phyloP scores from a whole-genome alignment of 1,140 invertebrate species.

The Aphaenogaster floridana region DNA sequence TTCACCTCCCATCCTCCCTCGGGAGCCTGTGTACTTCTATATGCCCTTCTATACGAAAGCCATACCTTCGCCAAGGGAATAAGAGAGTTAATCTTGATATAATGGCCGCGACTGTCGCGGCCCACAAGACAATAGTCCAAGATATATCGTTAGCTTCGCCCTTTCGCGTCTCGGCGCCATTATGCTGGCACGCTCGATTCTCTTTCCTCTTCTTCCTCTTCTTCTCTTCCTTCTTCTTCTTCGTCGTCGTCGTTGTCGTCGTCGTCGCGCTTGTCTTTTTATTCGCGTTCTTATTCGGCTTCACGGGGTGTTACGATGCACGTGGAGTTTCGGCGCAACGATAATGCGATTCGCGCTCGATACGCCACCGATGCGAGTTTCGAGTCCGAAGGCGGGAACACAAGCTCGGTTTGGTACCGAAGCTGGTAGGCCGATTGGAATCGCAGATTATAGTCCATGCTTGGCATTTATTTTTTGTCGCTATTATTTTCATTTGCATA shows the following conservation, averaged over 20 bases:
- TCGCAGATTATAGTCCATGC: conserved; percentile 30
- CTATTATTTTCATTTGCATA: conserved; percentile 23
- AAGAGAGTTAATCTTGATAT: conserved; percentile 87
- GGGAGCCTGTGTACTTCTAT: conserved; percentile 77
- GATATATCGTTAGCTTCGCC: conserved; percentile 86
- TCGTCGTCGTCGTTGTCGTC: conserved; percentile 42
- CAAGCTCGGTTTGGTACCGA: conserved; percentile 23
- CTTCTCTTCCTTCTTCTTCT: conserved; percentile 50
- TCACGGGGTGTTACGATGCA: conserved; percentile 74
- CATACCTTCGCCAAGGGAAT: conserved; percentile 82
- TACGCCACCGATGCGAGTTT: conserved; percentile 67
- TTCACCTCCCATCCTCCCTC: conserved; percentile 70
- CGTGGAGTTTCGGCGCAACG: conserved; percentile 73
- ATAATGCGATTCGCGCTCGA: conserved; percentile 73
- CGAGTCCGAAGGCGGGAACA: conserved; percentile 35
- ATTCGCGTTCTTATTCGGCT: conserved; percentile 66
- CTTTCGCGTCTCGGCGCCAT: conserved; percentile 83
- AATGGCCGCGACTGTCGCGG: conserved; percentile 86
- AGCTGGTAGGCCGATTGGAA: conserved; percentile 41
- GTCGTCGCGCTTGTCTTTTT: conserved; percentile 55
- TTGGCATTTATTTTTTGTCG: neutral
- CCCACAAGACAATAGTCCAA: conserved; percentile 86
- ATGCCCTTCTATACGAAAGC: conserved; percentile 74
- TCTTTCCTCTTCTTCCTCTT: conserved; percentile 65
- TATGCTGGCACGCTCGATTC: conserved; percentile 80